These are phyloP conservation scores for Gila orcuttii DNA, from an alignment of 2,113 vertebrate species.

Conservation along the genomic window DNA sequence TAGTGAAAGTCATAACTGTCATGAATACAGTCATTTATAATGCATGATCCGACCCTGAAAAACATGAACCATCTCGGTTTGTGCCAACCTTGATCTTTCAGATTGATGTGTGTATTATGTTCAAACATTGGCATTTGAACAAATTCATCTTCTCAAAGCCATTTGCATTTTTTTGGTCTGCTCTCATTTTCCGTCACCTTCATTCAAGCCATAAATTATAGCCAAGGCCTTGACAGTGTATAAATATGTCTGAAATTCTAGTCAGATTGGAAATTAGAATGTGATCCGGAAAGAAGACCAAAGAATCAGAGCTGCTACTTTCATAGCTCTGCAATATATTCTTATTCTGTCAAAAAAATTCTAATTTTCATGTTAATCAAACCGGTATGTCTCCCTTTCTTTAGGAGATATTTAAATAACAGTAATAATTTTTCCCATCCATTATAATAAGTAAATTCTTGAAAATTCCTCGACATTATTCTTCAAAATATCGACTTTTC, in stretches of 20 bases:
- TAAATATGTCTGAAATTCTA: neutral
- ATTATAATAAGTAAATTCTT: no score
- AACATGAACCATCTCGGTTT: neutral
- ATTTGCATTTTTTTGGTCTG: neutral
- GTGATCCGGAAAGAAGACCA: no score
- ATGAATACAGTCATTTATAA: slow-evolving; percentile 11
- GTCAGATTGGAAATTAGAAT: neutral
- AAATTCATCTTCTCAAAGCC: slow-evolving; percentile 37
- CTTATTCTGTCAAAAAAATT: neutral
- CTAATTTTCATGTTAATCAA: no score
- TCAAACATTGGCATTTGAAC: slow-evolving; percentile 10
- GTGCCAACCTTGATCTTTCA: slow-evolving; percentile 41
- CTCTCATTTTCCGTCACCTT: slow-evolving; percentile 34
- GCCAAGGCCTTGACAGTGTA: neutral
- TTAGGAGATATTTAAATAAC: no score
- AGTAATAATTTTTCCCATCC: no score
- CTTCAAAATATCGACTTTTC: no score
- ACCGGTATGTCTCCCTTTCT: no score
- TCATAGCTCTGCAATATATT: neutral
- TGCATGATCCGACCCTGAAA: slow-evolving; percentile 1
- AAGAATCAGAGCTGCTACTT: neutral
- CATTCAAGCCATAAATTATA: neutral
- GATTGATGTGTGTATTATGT: slow-evolving; percentile 14
- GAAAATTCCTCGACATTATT: no score
- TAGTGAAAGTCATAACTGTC: neutral